Evolutionary conservation across 2,797 vertebrate genomes (phyloP), one percentile per base, ranked within the genome.

Genomic region (Cossypha heuglini): DNA sequence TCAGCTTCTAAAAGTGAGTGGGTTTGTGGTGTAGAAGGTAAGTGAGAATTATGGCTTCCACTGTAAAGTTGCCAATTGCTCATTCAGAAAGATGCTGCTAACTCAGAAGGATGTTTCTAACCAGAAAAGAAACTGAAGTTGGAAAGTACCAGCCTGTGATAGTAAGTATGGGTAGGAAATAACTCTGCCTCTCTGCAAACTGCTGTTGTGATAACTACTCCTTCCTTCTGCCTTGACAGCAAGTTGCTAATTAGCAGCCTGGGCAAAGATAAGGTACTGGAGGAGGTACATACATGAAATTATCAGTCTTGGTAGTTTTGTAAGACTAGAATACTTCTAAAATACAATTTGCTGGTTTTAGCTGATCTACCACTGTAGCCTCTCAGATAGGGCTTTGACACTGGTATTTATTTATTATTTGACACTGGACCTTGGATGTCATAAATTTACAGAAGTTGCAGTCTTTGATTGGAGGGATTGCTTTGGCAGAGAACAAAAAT

Each of bases 1-100:
- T 92, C 91, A 89, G 5, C 66, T 79, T 88, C 80, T 73, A 11
- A 29, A 79, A 94, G 52, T 2, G 5, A 67, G 81, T 81, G 59
- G 80, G 71, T 84, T 86, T 93, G 64, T 88, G 73, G 55, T 90
- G 63, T 81, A 45, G 80, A 66, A 92, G 77, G 78, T 62, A 81
- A 58, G 71, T 71, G 82, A 91, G 69, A 94, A 94, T 67, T 91
- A 48, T 9, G 3, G 42, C 73, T 97, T 77, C 57, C 38, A 77
- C 49, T 5, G 10, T 2, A 2, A 33, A 62, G 59, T 67, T 94
- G 73, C 67, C 61, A 86, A 69, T 40, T 49, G 46, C 69, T 96
- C 33, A 4, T 31, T 93, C 5, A 3, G 49, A 66, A 69, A 64
- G 64, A 85, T 88, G 54, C 82, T 86, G 80, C 49, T 0, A 7